Evolutionary conservation across 2,888 invertebrate genomes (phyloP), one percentile per base, ranked within the genome.

Genomic region (Scrobipalpa atriplicella): DNA sequence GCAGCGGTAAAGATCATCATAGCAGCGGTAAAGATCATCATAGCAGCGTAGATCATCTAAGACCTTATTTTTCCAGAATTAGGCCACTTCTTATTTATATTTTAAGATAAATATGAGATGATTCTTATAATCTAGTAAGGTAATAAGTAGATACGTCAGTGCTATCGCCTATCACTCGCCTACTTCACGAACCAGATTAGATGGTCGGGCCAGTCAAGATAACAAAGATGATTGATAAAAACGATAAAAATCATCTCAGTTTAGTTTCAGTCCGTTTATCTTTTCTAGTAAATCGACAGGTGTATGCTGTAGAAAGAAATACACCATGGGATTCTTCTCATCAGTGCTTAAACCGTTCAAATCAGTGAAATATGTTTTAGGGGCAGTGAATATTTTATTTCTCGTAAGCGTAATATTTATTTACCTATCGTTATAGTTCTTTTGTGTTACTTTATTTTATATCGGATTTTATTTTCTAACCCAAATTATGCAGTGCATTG

Each of bases 341-440:
- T 94, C 71, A 92, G 91, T 91, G 86, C 94, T 89, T 85, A 86
- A 82, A 64, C 69, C 83, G 67, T 75, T 92, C 0, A 91, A 88
- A 72, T 90, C 91, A 38, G 86, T 97, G 78, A 95, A 95, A 81
- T 96, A 96, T 86, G 93, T 95, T 58, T 93, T 97, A 75, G 95
- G 95, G 78, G 92, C 93, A 63, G 95, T 96, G 77, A 97, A 96
- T 86, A 90, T 95, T 70, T 78, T 96, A 62, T 95, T 96, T 90
- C 93, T 96, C 95, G 97, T 97, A 86, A 95, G 95, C n/a, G n/a
- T 52, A 10, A 52, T 56, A 21, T 21, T 19, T 8, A 10, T 10
- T 21, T 56, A 10, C 5, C 13, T 47, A 43, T 16, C 16, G 16
- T 5, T 10, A 3, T 43, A 13, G 10, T 10, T 43, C 0, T n/a